Evolutionary conservation across 2,888 invertebrate genomes (phyloP).

Genomic region (Ormia ochracea): DNA sequence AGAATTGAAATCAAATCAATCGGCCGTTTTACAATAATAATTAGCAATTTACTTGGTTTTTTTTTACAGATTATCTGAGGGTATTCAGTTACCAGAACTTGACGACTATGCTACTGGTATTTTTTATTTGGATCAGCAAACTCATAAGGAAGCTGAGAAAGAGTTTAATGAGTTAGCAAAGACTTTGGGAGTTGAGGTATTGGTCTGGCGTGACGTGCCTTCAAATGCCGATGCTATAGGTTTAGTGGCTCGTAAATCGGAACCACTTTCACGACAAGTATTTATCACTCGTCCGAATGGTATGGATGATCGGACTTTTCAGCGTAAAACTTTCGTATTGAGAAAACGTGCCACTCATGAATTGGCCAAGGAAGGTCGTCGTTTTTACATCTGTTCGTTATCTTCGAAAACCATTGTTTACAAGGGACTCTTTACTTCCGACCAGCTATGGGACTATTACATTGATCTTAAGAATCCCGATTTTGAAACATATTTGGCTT

Average conservation of each 20-base stretch:
- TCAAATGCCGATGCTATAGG: slow-evolving; percentile 91
- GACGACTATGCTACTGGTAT: slow-evolving; percentile 98
- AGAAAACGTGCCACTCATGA: slow-evolving; percentile 95
- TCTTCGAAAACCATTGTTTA: slow-evolving; percentile 94
- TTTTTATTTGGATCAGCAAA: slow-evolving; percentile 91
- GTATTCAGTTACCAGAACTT: slow-evolving; percentile 88
- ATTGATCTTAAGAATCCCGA: slow-evolving; percentile 83
- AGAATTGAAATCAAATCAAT: background rate
- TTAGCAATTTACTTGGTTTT: slow-evolving; percentile 9
- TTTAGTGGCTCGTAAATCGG: slow-evolving; percentile 93
- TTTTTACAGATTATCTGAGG: slow-evolving; percentile 84
- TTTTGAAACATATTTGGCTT: slow-evolving; percentile 95
- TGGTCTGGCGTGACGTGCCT: slow-evolving; percentile 97
- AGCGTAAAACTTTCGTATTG: slow-evolving; percentile 89
- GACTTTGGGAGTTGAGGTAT: slow-evolving; percentile 86
- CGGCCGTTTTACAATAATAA: background rate
- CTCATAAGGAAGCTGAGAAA: slow-evolving; percentile 87
- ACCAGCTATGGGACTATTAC: slow-evolving; percentile 90
- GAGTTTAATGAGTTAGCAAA: slow-evolving; percentile 89
- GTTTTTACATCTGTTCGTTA: slow-evolving; percentile 98
- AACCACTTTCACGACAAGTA: slow-evolving; percentile 98
- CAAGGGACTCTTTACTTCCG: slow-evolving; percentile 97
- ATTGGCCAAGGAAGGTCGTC: slow-evolving; percentile 88
- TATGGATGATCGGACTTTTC: slow-evolving; percentile 74
- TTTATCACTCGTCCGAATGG: slow-evolving; percentile 83